Conservation (phyloP, 1,140 invertebrate genomes). For the Ladona fulva region DNA sequence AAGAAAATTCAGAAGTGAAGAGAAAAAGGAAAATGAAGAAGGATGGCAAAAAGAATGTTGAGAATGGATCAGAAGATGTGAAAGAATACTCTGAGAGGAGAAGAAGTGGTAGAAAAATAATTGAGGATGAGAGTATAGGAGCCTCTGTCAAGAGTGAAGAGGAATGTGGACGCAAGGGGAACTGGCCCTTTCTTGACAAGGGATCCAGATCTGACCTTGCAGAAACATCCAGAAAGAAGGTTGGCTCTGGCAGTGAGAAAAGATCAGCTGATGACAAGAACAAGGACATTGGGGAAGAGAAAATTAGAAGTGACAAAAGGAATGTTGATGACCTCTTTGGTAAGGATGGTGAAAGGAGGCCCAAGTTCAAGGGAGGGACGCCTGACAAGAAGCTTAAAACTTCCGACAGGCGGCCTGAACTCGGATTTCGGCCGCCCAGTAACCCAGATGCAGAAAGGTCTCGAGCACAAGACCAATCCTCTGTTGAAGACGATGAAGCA, state of each 20-base stretch:
- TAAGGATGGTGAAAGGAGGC: neutral
- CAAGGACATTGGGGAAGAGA: neutral
- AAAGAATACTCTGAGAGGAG: slow-evolving; percentile 13
- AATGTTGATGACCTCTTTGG: neutral
- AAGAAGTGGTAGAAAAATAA: slow-evolving; percentile 18
- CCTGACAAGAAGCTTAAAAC: slow-evolving; percentile 76
- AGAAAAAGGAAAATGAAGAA: slow-evolving; percentile 34
- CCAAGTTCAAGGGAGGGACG: slow-evolving; percentile 11
- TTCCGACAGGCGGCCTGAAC: slow-evolving; percentile 69
- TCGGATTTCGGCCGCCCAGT: slow-evolving; percentile 55
- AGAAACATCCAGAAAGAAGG: neutral
- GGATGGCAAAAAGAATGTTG: slow-evolving; percentile 26
- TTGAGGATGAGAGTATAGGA: neutral
- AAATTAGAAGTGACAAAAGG: neutral
- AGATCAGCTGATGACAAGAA: neutral
- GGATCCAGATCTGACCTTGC: slow-evolving; percentile 31
- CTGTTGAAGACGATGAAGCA: slow-evolving; percentile 8
- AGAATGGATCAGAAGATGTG: neutral
- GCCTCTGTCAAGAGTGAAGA: neutral
- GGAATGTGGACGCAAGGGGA: slow-evolving; percentile 25
- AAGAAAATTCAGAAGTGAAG: slow-evolving; percentile 34
- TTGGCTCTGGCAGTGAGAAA: neutral
- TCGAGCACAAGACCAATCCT: slow-evolving; percentile 19
- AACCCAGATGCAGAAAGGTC: slow-evolving; percentile 25
- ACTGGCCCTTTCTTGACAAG: slow-evolving; percentile 52